Percentiles rank a stretch among this genome's conserved stretches.
These are phyloP conservation scores for Danaus melanippus DNA, from an alignment of 1,140 invertebrate genomes.

Conservation along the genomic window DNA sequence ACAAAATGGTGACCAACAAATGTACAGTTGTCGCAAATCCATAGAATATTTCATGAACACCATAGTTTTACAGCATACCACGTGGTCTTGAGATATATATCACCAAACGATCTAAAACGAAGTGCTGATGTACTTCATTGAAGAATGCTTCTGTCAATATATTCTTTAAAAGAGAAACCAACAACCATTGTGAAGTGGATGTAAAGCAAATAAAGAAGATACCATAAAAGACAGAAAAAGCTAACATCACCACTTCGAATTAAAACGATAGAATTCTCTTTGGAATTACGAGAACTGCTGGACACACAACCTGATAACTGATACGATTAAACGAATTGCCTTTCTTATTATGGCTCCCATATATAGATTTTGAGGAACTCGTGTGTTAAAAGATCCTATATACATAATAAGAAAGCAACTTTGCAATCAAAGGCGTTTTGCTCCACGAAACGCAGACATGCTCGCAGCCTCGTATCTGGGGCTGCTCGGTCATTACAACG, in stretches of 20 bases:
- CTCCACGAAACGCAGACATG: conserved; percentile 67
- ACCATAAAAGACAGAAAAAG: conserved; percentile 1
- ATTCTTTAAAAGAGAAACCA: no score
- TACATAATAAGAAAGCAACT: conserved; percentile 68
- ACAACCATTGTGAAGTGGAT: no score
- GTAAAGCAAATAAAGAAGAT: not conserved
- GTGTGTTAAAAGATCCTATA: conserved; percentile 21
- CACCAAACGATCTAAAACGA: conserved; percentile 10
- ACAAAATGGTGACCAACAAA: conserved; percentile 63
- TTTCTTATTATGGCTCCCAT: conserved; percentile 61
- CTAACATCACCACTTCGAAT: conserved; percentile 34
- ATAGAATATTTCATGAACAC: conserved; percentile 32
- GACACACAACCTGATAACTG: conserved; percentile 56
- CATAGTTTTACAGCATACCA: conserved; percentile 5
- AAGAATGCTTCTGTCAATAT: no score
- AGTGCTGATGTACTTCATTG: conserved; percentile 13
- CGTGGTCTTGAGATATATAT: conserved; percentile 11
- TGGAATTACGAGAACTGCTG: conserved; percentile 69
- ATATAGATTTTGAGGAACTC: conserved; percentile 24
- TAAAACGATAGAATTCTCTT: conserved; percentile 27
- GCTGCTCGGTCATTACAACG: conserved; percentile 44
- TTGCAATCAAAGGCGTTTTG: conserved; percentile 58
- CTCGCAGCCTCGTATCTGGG: conserved; percentile 55
- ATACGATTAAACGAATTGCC: conserved; percentile 50
- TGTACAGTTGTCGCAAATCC: conserved; percentile 68